A percentile compares a stretch with the other conserved stretches of the same genome.
These are phyloP conservation scores for Hydraecia micacea DNA, from an alignment of 2,888 invertebrate genomes.

Conservation along the genomic window DNA sequence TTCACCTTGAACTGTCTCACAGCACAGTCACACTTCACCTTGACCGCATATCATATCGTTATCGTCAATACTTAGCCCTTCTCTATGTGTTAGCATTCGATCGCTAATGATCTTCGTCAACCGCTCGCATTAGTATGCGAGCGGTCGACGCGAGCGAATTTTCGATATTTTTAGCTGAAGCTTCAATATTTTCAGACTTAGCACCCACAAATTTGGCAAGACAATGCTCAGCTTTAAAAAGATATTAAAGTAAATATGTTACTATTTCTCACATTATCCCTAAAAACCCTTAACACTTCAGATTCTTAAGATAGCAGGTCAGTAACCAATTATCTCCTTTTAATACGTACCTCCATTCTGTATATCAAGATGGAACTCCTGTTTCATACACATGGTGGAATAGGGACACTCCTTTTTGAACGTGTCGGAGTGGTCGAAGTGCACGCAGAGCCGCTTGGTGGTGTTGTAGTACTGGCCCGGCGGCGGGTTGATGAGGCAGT, in stretches of 20 bases:
- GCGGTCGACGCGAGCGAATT: too few relatives aligned
- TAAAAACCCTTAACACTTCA: background rate
- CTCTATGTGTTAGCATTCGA: slow-evolving; percentile 25
- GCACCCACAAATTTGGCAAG: background rate
- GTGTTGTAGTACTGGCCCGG: slow-evolving; percentile 90
- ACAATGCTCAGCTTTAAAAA: background rate
- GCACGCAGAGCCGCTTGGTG: slow-evolving; percentile 92
- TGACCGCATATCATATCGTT: slow-evolving; percentile 42
- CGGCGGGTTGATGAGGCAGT: slow-evolving; percentile 92
- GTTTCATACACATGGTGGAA: slow-evolving; percentile 96
- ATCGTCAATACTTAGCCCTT: slow-evolving; percentile 25
- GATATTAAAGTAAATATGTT: background rate
- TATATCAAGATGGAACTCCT: slow-evolving; percentile 91
- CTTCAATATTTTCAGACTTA: background rate
- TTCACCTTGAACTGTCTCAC: slow-evolving; percentile 36
- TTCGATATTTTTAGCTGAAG: background rate
- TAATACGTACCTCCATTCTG: slow-evolving; percentile 91
- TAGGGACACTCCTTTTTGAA: slow-evolving; percentile 94
- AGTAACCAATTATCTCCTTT: background rate
- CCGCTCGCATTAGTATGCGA: background rate
- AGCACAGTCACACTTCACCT: slow-evolving; percentile 17
- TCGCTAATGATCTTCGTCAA: slow-evolving; percentile 27
- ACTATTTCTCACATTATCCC: background rate
- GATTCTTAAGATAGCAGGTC: background rate
- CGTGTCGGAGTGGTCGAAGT: slow-evolving; percentile 93